Conservation (phyloP, 2,113 vertebrate species). For the Uropsilus gracilis region DNA sequence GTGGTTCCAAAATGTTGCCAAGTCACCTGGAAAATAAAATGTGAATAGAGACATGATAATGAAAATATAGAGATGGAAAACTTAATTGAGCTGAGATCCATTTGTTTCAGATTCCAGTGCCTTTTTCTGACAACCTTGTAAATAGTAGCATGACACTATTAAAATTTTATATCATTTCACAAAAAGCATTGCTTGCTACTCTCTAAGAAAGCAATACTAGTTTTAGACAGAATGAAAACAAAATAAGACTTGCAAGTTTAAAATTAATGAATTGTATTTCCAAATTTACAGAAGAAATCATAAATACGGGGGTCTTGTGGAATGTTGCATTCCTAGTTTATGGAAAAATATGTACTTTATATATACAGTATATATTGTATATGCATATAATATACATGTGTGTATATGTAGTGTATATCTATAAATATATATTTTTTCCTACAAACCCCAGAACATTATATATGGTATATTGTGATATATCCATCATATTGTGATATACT, state of each 20-base stretch:
- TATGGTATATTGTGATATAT: too few relatives aligned
- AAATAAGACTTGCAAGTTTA: slow-evolving; percentile 13
- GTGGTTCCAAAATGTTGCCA: not conserved
- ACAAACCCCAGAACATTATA: too few relatives aligned
- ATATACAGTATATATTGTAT: too few relatives aligned
- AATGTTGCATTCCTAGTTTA: slow-evolving; percentile 37
- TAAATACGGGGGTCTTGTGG: slow-evolving; percentile 12
- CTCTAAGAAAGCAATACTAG: slow-evolving; percentile 46
- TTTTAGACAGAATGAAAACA: slow-evolving; percentile 54
- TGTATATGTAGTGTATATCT: too few relatives aligned
- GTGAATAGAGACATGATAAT: not conserved
- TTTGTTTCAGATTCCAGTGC: not conserved
- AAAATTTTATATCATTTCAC: not conserved
- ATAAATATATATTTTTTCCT: too few relatives aligned
- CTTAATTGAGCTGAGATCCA: not conserved
- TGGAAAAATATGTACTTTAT: too few relatives aligned
- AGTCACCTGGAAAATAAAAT: not conserved
- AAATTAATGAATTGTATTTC: slow-evolving; percentile 45
- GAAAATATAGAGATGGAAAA: not conserved
- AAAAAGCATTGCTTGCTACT: not conserved
- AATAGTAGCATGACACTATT: not conserved
- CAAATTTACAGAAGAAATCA: slow-evolving; percentile 15
- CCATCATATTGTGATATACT: too few relatives aligned
- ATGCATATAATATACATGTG: too few relatives aligned
- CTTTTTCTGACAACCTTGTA: not conserved